phyloP scores from a whole-genome alignment of 2,113 vertebrate species.

The Pica pica region DNA sequence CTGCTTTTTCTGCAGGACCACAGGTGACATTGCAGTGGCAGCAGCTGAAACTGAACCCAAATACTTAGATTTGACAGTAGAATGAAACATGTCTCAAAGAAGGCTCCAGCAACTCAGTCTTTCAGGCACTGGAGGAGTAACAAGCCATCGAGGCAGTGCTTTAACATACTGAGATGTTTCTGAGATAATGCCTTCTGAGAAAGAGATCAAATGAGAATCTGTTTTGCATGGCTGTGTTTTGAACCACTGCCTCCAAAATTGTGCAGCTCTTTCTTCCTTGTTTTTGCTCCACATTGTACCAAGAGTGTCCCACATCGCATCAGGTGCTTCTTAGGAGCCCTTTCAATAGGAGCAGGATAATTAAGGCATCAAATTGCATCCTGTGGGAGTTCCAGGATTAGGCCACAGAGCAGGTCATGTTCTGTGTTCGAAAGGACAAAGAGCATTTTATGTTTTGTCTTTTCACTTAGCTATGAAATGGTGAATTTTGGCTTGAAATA shows the following conservation, averaged over 20 bases:
- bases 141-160: neutral
- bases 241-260: neutral
- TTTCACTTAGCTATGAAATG: neutral
- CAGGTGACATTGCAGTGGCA: neutral
- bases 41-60: neutral
- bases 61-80: neutral
- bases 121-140: neutral
- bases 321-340: neutral
- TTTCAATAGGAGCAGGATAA: neutral
- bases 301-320: neutral
- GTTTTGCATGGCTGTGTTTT: neutral
- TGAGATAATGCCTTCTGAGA: slow-evolving; percentile 20
- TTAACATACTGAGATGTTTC: neutral
- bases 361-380: neutral
- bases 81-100: neutral
- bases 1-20: neutral
- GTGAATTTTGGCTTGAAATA: neutral
- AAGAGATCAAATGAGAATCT: neutral
- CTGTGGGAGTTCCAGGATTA: neutral
- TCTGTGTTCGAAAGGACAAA: neutral
- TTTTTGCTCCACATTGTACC: neutral
- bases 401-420: neutral
- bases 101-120: neutral
- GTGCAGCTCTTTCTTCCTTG: neutral
- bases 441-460: neutral